Conservation (phyloP, 2,888 invertebrate genomes). For the Agonum fuliginosum region DNA sequence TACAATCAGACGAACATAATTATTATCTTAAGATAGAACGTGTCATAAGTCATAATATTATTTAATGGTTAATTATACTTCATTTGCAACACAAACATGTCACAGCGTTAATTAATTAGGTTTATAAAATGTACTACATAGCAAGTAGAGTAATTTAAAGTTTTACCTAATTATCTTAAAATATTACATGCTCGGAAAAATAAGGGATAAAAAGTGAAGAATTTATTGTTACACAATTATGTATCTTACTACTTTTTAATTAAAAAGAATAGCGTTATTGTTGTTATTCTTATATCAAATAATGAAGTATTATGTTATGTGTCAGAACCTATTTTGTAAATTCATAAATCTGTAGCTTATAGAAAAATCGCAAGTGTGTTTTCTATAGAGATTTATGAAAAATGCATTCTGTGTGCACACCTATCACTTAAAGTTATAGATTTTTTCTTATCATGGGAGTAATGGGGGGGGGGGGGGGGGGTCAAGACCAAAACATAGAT, state of each 20-base stretch:
- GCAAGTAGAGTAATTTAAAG: conserved; percentile 6
- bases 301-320: no score
- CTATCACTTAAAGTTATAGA: no score
- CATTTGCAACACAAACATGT: conserved; percentile 1
- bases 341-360: no score
- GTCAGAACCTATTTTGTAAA: no score
- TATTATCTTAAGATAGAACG: conserved; percentile 1
- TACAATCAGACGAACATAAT: not conserved
- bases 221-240: conserved; percentile 26
- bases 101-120: conserved; percentile 36
- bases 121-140: not conserved
- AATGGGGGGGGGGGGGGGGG: no score
- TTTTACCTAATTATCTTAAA: conserved; percentile 32
- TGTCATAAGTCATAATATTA: not conserved
- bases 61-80: conserved; percentile 30
- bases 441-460: no score
- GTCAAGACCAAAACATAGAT: no score
- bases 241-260: not conserved
- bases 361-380: no score
- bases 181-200: not conserved
- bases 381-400: no score
- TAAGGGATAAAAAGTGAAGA: not conserved
- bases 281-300: no score
- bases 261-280: no score
- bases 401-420: no score